A percentile compares a stretch with the other conserved stretches of the same genome.
These are phyloP conservation scores for Taurulus bubalis DNA, from an alignment of 2,113 vertebrate species.

Conservation along the genomic window DNA sequence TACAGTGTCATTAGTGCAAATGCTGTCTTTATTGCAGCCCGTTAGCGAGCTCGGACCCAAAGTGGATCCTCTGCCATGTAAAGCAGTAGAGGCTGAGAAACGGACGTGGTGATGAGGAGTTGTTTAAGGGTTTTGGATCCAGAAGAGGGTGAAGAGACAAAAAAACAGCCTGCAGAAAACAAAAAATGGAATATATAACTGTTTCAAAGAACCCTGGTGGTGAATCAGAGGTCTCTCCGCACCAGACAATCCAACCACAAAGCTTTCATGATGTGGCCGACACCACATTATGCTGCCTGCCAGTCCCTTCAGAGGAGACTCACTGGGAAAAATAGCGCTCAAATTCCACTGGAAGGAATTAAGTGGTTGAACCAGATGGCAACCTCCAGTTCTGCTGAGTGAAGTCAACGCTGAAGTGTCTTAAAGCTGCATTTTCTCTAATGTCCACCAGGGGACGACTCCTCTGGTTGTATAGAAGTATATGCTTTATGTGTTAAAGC, in stretches of 20 bases:
- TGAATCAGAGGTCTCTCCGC: conserved; percentile 35
- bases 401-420: no score
- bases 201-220: conserved; percentile 16
- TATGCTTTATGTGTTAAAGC: no score
- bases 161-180: conserved; percentile 12
- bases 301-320: not conserved
- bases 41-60: conserved; percentile 3
- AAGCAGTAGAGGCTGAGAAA: conserved; percentile 7
- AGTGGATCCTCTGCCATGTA: not conserved
- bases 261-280: conserved; percentile 2
- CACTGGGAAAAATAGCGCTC: not conserved
- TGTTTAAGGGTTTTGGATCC: conserved; percentile 14
- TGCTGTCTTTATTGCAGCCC: not conserved
- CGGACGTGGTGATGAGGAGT: conserved; percentile 9
- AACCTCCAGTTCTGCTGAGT: no score
- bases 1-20: not conserved
- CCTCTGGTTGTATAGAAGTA: no score
- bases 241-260: conserved; percentile 13
- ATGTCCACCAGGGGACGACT: no score
- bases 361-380: no score
- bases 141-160: not conserved
- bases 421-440: no score
- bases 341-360: not conserved
- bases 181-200: conserved; percentile 20
- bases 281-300: not conserved